A percentile compares a stretch with the other conserved stretches of the same genome.
Evolutionary conservation across 2,113 vertebrate genomes (phyloP).

Genomic region (Dipodomys ordii): DNA sequence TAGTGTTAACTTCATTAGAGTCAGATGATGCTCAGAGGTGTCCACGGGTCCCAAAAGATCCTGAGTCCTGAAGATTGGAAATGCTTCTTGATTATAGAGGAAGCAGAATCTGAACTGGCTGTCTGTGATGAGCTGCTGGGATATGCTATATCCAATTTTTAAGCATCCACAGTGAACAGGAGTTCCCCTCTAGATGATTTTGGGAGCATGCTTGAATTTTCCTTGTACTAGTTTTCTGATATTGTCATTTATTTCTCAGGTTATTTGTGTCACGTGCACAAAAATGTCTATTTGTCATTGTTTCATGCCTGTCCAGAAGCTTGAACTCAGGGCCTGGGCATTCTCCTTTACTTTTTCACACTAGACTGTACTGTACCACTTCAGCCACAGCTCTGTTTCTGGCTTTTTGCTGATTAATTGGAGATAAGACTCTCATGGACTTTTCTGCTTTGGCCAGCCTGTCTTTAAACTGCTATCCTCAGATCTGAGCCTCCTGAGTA

Average conservation of each 20-base stretch:
- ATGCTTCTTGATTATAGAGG: neutral
- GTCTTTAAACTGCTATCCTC: no score
- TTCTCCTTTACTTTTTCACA: neutral
- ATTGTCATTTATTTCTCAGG: neutral
- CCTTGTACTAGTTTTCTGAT: neutral
- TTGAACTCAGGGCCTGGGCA: no score
- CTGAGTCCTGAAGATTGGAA: neutral
- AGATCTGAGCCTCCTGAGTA: no score
- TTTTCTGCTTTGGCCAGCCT: no score
- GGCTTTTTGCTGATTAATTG: no score
- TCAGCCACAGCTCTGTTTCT: no score
- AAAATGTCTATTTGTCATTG: neutral
- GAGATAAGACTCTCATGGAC: no score
- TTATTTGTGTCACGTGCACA: neutral
- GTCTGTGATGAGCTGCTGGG: neutral
- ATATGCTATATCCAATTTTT: neutral
- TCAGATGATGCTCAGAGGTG: neutral
- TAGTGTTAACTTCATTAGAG: neutral
- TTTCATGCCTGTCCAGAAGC: neutral
- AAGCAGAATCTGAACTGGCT: neutral
- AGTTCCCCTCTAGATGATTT: neutral
- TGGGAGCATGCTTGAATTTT: neutral
- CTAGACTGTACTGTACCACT: no score
- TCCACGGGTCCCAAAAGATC: neutral
- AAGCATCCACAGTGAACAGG: rapidly evolving